Conservation (phyloP, 2,113 vertebrate species). For the Leptobrachium ailaonicum region DNA sequence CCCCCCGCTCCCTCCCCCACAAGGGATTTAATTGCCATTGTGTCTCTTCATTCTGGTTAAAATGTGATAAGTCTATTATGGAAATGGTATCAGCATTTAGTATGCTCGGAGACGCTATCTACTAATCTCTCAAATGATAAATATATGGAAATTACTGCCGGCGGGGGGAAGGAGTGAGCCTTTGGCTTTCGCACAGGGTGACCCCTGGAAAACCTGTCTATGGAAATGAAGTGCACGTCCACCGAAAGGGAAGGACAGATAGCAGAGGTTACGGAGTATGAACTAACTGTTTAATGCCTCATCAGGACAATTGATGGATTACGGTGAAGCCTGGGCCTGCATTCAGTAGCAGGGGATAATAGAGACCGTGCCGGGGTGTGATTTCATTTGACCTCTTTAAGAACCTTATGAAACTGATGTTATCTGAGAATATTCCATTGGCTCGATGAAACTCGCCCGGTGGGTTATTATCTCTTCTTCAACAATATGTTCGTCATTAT, state of each 20-base stretch:
- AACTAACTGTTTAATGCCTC: conserved; percentile 40
- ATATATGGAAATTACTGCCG: conserved; percentile 31
- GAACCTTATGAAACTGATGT: neutral
- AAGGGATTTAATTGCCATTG: neutral
- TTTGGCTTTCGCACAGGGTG: conserved; percentile 6
- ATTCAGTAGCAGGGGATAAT: neutral
- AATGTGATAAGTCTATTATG: conserved; percentile 31
- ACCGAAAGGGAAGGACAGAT: neutral
- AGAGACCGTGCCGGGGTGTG: neutral
- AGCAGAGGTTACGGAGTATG: conserved; percentile 26
- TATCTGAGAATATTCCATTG: neutral
- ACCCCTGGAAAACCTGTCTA: conserved; percentile 16
- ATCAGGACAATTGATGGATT: conserved; percentile 40
- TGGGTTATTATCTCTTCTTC: too few relatives aligned
- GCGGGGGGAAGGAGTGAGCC: conserved; percentile 12
- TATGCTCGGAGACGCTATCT: conserved; percentile 12
- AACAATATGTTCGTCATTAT: too few relatives aligned
- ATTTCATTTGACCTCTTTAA: neutral
- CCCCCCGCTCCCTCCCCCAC: too few relatives aligned
- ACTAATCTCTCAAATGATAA: conserved; percentile 25
- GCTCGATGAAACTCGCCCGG: too few relatives aligned
- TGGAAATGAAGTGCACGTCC: conserved; percentile 14
- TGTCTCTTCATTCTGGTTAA: conserved; percentile 18
- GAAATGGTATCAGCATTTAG: conserved; percentile 2
- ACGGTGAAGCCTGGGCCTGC: neutral